Evolutionary conservation across 1,140 invertebrate species (phyloP).

Genomic region (Diabrotica undecimpunctata): DNA sequence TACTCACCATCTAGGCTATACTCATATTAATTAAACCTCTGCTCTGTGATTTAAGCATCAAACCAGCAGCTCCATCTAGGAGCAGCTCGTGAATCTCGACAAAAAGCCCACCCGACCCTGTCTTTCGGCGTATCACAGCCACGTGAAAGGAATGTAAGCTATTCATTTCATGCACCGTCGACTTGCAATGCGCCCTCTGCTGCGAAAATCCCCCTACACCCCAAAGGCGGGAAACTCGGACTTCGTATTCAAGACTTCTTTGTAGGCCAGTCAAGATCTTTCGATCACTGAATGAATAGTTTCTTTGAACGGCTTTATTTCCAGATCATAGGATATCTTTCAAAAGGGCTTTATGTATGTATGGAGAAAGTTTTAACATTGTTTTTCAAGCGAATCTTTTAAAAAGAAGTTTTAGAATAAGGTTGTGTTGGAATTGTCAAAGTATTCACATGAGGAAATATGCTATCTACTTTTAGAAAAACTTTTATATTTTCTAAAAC

Average conservation of each 20-base stretch:
- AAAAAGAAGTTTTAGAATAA: no score
- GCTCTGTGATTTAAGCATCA: no score
- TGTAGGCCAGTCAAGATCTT: background rate
- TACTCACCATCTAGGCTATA: no score
- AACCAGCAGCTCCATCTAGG: background rate
- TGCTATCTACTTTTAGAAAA: no score
- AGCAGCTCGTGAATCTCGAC: background rate
- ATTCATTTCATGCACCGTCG: slow-evolving; percentile 19
- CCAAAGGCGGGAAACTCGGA: slow-evolving; percentile 1
- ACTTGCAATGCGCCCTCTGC: slow-evolving; percentile 14
- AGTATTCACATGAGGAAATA: no score
- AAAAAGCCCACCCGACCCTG: slow-evolving; percentile 4
- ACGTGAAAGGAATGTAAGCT: slow-evolving; percentile 16
- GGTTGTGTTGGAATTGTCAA: no score
- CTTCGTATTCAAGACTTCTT: background rate
- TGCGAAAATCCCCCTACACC: background rate
- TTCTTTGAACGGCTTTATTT: background rate
- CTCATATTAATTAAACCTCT: no score
- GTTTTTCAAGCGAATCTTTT: no score
- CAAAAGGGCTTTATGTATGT: no score
- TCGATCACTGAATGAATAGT: background rate
- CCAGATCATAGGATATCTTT: no score
- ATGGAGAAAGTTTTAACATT: no score
- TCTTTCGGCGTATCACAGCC: background rate
- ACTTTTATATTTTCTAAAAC: no score